phyloP scores from a whole-genome alignment of 2,797 vertebrate species.

The Tadarida brasiliensis region DNA sequence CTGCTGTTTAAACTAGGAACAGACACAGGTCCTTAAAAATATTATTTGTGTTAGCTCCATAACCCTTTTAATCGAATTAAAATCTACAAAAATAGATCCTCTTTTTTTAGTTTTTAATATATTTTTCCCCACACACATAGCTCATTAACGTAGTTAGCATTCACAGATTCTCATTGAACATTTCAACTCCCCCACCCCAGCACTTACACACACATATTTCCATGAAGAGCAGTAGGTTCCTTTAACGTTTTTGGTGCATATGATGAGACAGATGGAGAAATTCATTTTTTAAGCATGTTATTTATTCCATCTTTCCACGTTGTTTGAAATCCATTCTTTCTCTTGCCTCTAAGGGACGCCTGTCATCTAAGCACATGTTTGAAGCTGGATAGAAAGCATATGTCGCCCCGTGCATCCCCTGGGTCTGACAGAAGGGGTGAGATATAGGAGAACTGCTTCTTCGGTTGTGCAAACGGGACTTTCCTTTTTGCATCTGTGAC shows the following conservation, averaged over 20 bases:
- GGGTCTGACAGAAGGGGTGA: conserved; percentile 48
- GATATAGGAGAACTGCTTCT: conserved; percentile 23
- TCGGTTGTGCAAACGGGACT: not conserved
- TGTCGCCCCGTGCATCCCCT: conserved; percentile 12
- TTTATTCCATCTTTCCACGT: conserved; percentile 65
- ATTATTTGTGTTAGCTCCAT: not conserved
- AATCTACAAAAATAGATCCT: not conserved
- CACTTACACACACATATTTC: not conserved
- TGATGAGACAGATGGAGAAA: conserved; percentile 67
- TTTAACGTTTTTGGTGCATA: not conserved
- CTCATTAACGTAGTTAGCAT: not conserved
- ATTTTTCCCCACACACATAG: not conserved
- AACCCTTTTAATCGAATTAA: not conserved
- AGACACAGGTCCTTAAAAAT: not conserved
- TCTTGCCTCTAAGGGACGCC: conserved; percentile 57
- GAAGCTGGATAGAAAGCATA: conserved; percentile 66
- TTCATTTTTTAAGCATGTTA: conserved; percentile 64
- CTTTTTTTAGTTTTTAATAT: not conserved
- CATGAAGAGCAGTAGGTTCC: not conserved
- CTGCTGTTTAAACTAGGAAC: not conserved
- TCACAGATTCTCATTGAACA: not conserved
- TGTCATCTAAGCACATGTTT: conserved; percentile 57
- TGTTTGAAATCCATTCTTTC: conserved; percentile 66
- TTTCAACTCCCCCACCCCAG: not conserved
- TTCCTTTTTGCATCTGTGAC: not conserved